Evolutionary conservation across 2,888 invertebrate species (phyloP), one percentile per base, ranked within the genome.

Genomic region (Idaea biselata): DNA sequence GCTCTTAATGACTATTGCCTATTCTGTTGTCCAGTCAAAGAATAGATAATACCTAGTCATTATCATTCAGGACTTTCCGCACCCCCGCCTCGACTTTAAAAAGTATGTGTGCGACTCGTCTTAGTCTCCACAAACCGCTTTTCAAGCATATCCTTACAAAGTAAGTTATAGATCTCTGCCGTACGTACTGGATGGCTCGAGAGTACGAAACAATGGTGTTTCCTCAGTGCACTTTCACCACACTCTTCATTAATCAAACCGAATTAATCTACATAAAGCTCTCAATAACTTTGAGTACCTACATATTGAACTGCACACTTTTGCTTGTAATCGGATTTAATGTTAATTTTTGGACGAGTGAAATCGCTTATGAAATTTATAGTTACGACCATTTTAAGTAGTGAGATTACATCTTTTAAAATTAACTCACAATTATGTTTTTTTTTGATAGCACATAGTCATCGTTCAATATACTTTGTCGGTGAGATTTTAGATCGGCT

Each of bases 211-310:
- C 84, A 86, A 85, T 81, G 78, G 74, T 18, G 63, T 71, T 67
- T 69, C 68, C 70, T 67, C 66, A 56, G 58, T 59, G 65, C 63
- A 78, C 87, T 87, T 86, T 87, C 85, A 77, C 87, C 74, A 66
- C 70, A 72, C 77, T 79, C 76, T 81, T 81, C 86, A 86, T 87
- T 87, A 85, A 88, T 88, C 87, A 87, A 78, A 80, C 73, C 72
- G 79, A 82, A 85, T 87, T 84, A 82, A 88, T 85, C 83, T 82
- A 77, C 84, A 84, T 83, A 83, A 80, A 81, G 71, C 73, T 72
- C 74, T 75, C 66, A 66, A 63, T 70, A 62, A 65, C 58, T 64
- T 70, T 67, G 64, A 64, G 25, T 25, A 25, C 25, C 63, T 56
- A 68, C 68, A 66, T 65, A 69, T 70, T 67, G 66, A 68, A 64